Conservation (phyloP, 2,888 invertebrate genomes). For the Epinotia ramella region DNA sequence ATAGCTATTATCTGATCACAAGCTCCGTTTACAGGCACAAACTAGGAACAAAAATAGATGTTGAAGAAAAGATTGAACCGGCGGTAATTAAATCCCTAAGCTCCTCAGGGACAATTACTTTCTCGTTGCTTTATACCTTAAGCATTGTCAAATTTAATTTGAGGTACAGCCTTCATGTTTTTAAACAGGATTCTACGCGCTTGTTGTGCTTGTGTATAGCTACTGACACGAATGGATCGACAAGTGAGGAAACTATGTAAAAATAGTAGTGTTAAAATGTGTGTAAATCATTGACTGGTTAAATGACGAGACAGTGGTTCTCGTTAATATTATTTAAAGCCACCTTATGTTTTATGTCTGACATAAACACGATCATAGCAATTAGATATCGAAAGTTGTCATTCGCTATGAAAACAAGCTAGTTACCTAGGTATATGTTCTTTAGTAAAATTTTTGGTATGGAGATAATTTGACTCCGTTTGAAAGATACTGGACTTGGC, state of each 20-base stretch:
- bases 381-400: too few species aligned
- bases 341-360: too few species aligned
- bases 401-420: too few species aligned
- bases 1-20: not conserved
- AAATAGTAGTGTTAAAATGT: too few species aligned
- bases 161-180: conserved; percentile 16
- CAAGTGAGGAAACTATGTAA: not conserved
- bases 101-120: conserved; percentile 11
- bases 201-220: not conserved
- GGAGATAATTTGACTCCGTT: too few species aligned
- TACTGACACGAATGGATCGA: not conserved
- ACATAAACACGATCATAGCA: too few species aligned
- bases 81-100: conserved; percentile 16
- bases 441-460: too few species aligned
- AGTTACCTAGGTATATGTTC: too few species aligned
- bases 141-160: conserved; percentile 23
- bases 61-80: not conserved
- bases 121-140: conserved; percentile 16
- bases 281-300: too few species aligned
- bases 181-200: not conserved
- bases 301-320: too few species aligned
- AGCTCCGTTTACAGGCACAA: not conserved
- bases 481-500: too few species aligned
- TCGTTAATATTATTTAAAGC: too few species aligned
- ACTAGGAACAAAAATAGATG: conserved; percentile 5